Conservation (phyloP, 2,888 invertebrate genomes). For the Rotaria magnacalcarata region DNA sequence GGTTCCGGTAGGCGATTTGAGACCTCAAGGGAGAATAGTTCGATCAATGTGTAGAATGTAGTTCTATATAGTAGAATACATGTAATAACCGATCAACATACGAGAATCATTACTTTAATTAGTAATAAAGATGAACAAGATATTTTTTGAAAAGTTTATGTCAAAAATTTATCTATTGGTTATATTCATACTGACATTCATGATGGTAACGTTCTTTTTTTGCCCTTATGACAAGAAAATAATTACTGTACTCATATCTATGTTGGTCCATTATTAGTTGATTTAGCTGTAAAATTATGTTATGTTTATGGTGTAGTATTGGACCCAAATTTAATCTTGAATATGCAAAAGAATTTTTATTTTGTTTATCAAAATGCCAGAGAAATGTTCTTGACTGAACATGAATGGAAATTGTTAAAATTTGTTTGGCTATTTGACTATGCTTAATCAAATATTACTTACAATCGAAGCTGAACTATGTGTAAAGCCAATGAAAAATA, state of each 20-base stretch:
- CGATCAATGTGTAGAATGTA: too few species aligned
- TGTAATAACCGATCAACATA: background rate
- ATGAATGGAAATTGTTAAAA: background rate
- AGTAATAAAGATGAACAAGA: background rate
- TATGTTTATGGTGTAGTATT: constrained; percentile 5
- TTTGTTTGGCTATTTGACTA: background rate
- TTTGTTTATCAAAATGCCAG: background rate
- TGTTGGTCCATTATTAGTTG: background rate
- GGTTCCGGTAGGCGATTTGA: too few species aligned
- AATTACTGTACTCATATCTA: background rate
- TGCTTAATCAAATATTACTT: constrained; percentile 2
- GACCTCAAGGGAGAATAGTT: too few species aligned
- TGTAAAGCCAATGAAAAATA: background rate
- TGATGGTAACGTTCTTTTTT: background rate
- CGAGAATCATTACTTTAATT: background rate
- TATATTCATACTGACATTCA: background rate
- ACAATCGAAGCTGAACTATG: background rate
- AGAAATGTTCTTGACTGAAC: background rate
- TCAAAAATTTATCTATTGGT: background rate
- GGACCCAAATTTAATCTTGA: background rate
- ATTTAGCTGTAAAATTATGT: background rate
- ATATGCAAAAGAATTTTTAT: background rate
- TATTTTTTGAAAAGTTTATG: background rate
- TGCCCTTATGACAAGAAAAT: background rate
- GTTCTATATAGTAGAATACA: background rate